Evolutionary conservation across 1,140 invertebrate species (phyloP).

Genomic region (Stegodyphus mimosarum): DNA sequence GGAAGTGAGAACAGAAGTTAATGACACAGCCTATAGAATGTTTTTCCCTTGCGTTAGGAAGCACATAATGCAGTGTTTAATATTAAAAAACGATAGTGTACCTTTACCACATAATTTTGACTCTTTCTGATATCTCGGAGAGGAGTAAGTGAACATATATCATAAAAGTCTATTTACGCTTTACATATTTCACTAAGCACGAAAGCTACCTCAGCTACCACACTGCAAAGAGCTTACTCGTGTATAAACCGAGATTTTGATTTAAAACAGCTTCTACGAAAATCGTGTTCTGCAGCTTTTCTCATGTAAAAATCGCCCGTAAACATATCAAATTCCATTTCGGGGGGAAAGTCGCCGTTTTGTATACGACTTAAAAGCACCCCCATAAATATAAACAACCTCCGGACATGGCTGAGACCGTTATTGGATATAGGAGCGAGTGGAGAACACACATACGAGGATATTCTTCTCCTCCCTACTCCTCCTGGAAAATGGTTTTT

Average conservation of each 20-base stretch:
- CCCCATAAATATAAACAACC: constrained; percentile 57
- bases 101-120: too few relatives aligned
- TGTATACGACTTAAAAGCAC: constrained; percentile 52
- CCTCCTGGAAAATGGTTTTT: constrained; percentile 31
- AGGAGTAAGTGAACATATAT: too few relatives aligned
- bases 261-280: constrained; percentile 39
- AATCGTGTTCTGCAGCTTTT: constrained; percentile 43
- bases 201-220: neutral
- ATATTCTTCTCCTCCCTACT: neutral
- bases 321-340: constrained; percentile 59
- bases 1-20: too few relatives aligned
- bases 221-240: constrained; percentile 48
- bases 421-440: constrained; percentile 50
- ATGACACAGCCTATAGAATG: too few relatives aligned
- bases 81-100: too few relatives aligned
- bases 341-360: constrained; percentile 34
- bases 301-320: constrained; percentile 55
- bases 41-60: too few relatives aligned
- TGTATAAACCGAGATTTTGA: constrained; percentile 42
- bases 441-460: constrained; percentile 7
- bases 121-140: too few relatives aligned
- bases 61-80: too few relatives aligned
- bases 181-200: constrained; percentile 46
- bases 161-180: constrained; percentile 20
- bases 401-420: constrained; percentile 15